A percentile compares a stretch with the other conserved stretches of the same genome.
These are phyloP conservation scores for Exocentrus adspersus DNA, from an alignment of 2,888 invertebrate genomes.

Conservation along the genomic window DNA sequence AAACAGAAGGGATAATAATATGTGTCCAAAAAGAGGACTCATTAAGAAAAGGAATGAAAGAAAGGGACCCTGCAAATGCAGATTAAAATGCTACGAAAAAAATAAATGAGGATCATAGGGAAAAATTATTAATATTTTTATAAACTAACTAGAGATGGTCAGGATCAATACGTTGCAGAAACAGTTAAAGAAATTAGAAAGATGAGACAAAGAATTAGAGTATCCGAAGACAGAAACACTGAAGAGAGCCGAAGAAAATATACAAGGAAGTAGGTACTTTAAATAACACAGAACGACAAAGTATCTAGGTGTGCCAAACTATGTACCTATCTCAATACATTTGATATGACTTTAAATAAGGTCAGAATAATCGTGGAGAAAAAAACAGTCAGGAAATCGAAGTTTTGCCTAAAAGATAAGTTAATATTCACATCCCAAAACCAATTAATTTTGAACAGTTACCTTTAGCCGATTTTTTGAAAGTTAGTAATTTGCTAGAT, in stretches of 20 bases:
- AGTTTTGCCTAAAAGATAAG: too few species aligned
- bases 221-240: neutral
- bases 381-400: too few species aligned
- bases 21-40: neutral
- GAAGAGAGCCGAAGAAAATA: neutral
- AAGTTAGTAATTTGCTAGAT: too few species aligned
- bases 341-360: too few species aligned
- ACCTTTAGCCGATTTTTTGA: too few species aligned
- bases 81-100: slow-evolving; percentile 1
- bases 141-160: slow-evolving; percentile 5
- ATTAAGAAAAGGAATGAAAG: slow-evolving; percentile 2
- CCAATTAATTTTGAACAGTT: too few species aligned
- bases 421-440: too few species aligned
- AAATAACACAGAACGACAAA: neutral
- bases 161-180: slow-evolving; percentile 4
- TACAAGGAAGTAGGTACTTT: neutral
- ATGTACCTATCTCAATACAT: too few species aligned
- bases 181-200: neutral
- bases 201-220: neutral
- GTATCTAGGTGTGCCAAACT: neutral
- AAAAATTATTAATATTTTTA: slow-evolving; percentile 8
- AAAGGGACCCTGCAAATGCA: slow-evolving; percentile 3
- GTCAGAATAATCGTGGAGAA: too few species aligned
- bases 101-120: neutral
- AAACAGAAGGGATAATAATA: slow-evolving; percentile 5